These are phyloP conservation scores for Bugulina stolonifera DNA, from an alignment of 2,888 invertebrate species.

Conservation along the genomic window DNA sequence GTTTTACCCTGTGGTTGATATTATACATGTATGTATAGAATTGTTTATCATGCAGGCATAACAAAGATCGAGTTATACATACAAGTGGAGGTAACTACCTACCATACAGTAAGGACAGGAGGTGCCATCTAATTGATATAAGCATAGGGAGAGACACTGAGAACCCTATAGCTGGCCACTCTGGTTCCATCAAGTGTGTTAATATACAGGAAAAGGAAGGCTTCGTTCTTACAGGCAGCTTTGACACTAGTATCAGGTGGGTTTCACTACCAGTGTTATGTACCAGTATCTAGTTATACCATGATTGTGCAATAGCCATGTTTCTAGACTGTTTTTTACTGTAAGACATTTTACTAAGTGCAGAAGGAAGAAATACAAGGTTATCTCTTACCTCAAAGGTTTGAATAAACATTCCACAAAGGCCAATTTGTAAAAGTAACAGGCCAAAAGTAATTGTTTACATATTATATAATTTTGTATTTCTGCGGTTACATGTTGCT, in stretches of 20 bases:
- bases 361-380: too few species aligned
- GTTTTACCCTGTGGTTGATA: too few species aligned
- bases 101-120: slow-evolving; percentile 47
- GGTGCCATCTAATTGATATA: slow-evolving; percentile 42
- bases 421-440: too few species aligned
- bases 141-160: slow-evolving; percentile 37
- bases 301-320: slow-evolving; percentile 15
- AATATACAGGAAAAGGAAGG: slow-evolving; percentile 40
- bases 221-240: slow-evolving; percentile 50
- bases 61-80: slow-evolving; percentile 45
- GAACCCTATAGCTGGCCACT: slow-evolving; percentile 49
- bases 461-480: too few species aligned
- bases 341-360: too few species aligned
- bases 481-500: too few species aligned
- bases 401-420: too few species aligned
- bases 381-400: too few species aligned
- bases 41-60: slow-evolving; percentile 34
- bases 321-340: slow-evolving; percentile 26
- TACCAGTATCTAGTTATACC: background rate
- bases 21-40: too few species aligned
- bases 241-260: slow-evolving; percentile 52
- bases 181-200: slow-evolving; percentile 50
- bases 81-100: slow-evolving; percentile 47
- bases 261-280: background rate
- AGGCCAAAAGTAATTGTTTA: too few species aligned